Conservation (phyloP, 1,140 invertebrate species). For the Tetraneura akinire region DNA sequence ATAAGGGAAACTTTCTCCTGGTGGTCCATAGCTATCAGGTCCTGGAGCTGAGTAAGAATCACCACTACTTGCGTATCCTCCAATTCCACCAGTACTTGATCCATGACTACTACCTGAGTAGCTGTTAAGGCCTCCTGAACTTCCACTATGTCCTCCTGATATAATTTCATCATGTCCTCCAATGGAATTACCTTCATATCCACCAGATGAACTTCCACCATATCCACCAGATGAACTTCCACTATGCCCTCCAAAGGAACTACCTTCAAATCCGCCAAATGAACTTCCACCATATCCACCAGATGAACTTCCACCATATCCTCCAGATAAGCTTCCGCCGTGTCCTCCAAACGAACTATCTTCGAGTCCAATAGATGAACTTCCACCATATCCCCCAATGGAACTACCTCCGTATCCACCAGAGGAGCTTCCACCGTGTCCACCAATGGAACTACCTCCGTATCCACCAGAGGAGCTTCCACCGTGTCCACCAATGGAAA, state of each 20-base stretch:
- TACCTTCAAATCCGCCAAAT: neutral
- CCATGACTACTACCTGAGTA: constrained; percentile 11
- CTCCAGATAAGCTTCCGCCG: neutral
- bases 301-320: neutral
- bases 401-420: constrained; percentile 17
- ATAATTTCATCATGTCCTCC: constrained; percentile 6
- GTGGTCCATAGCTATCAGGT: constrained; percentile 38
- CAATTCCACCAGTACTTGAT: neutral
- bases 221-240: neutral
- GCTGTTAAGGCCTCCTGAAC: neutral
- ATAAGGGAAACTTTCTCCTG: constrained; percentile 30
- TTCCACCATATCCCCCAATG: neutral
- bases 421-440: neutral
- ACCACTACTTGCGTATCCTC: neutral
- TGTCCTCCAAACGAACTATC: constrained; percentile 5
- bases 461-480: neutral
- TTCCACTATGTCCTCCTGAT: constrained; percentile 18
- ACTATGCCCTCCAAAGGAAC: neutral
- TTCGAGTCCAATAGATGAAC: neutral
- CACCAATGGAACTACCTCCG: neutral
- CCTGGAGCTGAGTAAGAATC: constrained; percentile 29
- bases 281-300: neutral
- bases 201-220: neutral
- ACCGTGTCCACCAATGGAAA: neutral
- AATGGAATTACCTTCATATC: constrained; percentile 3